These are phyloP conservation scores for Micronycteris hirsuta DNA, from an alignment of 2,113 vertebrate species.

Conservation along the genomic window DNA sequence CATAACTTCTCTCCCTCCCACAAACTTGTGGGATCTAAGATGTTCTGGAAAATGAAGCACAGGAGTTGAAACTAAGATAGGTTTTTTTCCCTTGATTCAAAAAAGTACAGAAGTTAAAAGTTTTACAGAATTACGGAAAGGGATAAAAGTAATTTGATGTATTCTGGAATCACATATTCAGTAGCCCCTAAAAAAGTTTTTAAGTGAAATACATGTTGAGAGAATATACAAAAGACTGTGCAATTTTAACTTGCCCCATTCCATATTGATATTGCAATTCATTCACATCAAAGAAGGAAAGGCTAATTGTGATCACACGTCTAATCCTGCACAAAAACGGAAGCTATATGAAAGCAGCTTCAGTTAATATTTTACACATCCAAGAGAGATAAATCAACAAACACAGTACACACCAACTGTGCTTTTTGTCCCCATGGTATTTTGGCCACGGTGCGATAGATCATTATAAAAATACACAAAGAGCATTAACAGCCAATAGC, in stretches of 20 bases:
- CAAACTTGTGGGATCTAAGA: neutral
- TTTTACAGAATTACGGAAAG: neutral
- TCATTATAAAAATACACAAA: constrained; percentile 29
- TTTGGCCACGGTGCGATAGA: neutral
- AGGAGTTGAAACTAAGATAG: neutral
- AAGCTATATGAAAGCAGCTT: neutral
- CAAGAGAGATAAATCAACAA: neutral
- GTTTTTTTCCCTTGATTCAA: neutral
- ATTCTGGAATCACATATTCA: neutral
- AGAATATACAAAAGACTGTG: neutral
- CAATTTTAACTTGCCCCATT: neutral
- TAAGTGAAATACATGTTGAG: neutral
- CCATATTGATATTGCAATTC: neutral
- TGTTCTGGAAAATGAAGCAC: neutral
- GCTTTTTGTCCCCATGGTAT: neutral
- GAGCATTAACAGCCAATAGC: constrained; percentile 25
- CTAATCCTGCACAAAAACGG: neutral
- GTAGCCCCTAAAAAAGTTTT: neutral
- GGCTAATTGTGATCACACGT: neutral
- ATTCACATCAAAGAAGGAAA: neutral
- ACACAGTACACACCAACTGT: neutral
- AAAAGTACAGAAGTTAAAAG: neutral
- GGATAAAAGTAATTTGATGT: neutral
- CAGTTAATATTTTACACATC: constrained; percentile 1
- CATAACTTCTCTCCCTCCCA: neutral